Evolutionary conservation across 2,113 vertebrate species (phyloP).

Genomic region (Madoqua kirkii): DNA sequence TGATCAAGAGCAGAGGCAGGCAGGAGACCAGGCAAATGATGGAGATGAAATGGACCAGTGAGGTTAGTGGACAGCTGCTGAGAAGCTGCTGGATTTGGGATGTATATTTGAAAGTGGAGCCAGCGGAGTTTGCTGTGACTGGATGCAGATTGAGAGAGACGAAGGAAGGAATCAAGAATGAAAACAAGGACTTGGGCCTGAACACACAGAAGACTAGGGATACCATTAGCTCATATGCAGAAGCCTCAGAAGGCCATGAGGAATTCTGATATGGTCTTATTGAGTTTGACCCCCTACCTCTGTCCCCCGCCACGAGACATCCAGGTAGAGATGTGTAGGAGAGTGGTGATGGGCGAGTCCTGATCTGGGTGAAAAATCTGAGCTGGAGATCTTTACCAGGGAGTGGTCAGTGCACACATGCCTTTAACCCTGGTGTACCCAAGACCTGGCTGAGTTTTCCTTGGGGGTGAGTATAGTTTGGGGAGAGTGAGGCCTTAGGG

Average conservation of each 20-base stretch:
- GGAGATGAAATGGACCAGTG: not conserved
- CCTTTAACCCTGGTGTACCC: not conserved
- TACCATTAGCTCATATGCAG: rapidly evolving
- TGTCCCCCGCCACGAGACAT: rapidly evolving
- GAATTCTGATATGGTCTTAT: not conserved
- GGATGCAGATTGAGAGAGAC: not conserved
- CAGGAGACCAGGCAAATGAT: not conserved
- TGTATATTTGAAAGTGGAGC: not conserved
- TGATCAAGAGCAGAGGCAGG: not conserved
- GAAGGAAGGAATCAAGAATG: not conserved
- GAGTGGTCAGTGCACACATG: too few relatives aligned
- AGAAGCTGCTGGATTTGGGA: not conserved
- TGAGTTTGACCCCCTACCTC: not conserved
- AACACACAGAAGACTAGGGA: not conserved
- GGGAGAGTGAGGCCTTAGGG: not conserved
- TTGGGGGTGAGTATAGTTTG: too few relatives aligned
- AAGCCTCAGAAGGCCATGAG: not conserved
- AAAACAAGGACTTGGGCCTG: not conserved
- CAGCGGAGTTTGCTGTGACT: not conserved
- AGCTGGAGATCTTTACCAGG: not conserved
- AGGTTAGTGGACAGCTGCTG: not conserved
- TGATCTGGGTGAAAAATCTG: not conserved
- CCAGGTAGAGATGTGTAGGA: not conserved
- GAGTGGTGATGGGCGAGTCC: not conserved
- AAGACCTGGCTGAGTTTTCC: not conserved